These are phyloP conservation scores for Hirtodrosophila alboralis DNA, from an alignment of 2,888 invertebrate genomes.

Conservation along the genomic window DNA sequence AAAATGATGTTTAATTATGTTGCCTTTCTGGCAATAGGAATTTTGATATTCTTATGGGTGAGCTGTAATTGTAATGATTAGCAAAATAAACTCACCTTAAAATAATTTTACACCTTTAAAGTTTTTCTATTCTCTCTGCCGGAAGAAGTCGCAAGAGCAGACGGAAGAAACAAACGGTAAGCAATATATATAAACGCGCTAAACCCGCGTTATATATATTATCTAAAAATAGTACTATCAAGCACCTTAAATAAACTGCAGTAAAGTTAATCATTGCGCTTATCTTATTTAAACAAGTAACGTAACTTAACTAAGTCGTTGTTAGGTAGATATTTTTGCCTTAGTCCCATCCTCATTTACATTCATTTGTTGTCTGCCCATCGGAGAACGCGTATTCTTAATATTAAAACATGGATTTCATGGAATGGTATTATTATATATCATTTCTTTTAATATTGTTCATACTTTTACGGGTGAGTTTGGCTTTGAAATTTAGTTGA, in stretches of 20 bases:
- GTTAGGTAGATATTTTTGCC: slow-evolving; percentile 6
- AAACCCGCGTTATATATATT: slow-evolving; percentile 9
- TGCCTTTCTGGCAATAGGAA: not conserved
- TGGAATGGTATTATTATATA: slow-evolving; percentile 60
- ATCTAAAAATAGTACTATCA: slow-evolving; percentile 24
- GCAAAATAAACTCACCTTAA: not conserved
- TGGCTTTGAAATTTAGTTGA: too few species aligned
- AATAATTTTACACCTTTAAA: too few species aligned
- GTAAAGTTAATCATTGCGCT: slow-evolving; percentile 15
- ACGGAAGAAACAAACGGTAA: slow-evolving; percentile 14
- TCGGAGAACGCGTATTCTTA: slow-evolving; percentile 1
- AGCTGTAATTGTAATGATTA: not conserved
- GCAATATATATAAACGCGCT: slow-evolving; percentile 15
- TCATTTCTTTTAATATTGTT: slow-evolving; percentile 59
- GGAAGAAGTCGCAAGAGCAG: not conserved
- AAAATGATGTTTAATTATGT: too few species aligned
- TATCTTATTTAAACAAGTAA: slow-evolving; percentile 4
- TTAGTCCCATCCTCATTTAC: slow-evolving; percentile 40
- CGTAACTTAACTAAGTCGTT: slow-evolving; percentile 8
- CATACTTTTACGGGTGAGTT: slow-evolving; percentile 62
- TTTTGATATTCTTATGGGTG: not conserved
- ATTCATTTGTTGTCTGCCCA: slow-evolving; percentile 29
- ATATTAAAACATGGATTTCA: slow-evolving; percentile 43
- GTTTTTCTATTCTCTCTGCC: too few species aligned
- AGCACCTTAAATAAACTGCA: slow-evolving; percentile 35